Base-by-base conservation (phyloP, 1,140 invertebrate species). In the Gonatopus flavifemur region DNA sequence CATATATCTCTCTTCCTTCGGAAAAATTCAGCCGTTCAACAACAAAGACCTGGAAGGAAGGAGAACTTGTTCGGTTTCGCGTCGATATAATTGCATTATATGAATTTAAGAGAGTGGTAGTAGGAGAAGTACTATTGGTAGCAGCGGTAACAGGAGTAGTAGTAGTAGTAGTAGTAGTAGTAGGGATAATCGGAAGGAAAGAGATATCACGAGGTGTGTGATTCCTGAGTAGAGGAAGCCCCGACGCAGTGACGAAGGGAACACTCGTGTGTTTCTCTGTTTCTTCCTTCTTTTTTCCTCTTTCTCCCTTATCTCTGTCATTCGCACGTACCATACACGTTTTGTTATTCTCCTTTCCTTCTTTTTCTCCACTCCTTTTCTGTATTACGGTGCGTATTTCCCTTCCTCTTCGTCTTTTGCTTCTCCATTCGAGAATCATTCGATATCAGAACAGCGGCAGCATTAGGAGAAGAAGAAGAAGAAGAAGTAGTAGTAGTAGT, bases 31-130 rank as follows among this genome's bases (percentile, higher is more conserved):
- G n/a, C n/a, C n/a, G n/a, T n/a, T n/a, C n/a, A n/a, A n/a, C n/a
- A n/a, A n/a, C n/a, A n/a, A n/a, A n/a, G n/a, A n/a, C n/a, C n/a
- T n/a, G 28, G 38, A 18, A 40, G 32, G 31, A 25, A 33, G 41
- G 38, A 33, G 52, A 61, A 61, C 59, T 61, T 61, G 52, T 61
- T 52, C 33, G 55, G 59, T 37, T 61, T 61, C 56, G 45, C 19
- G 16, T 13, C 21, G 31, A 54, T 24, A 42, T 56, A 56, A 56
- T 56, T 56, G 35, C 50, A 53, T 56, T 56, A 56, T 4, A 36
- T 28, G n/a, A n/a, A n/a, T n/a, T n/a, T 22, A 21, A 41, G 6
- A 40, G 40, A 38, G 28, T n/a, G n/a, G n/a, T n/a, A n/a, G n/a
- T n/a, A n/a, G n/a, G n/a, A n/a, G n/a, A n/a, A n/a, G n/a, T n/a